Evolutionary conservation across 2,888 invertebrate species (phyloP).

Genomic region (Sphaerophoria rueppellii): DNA sequence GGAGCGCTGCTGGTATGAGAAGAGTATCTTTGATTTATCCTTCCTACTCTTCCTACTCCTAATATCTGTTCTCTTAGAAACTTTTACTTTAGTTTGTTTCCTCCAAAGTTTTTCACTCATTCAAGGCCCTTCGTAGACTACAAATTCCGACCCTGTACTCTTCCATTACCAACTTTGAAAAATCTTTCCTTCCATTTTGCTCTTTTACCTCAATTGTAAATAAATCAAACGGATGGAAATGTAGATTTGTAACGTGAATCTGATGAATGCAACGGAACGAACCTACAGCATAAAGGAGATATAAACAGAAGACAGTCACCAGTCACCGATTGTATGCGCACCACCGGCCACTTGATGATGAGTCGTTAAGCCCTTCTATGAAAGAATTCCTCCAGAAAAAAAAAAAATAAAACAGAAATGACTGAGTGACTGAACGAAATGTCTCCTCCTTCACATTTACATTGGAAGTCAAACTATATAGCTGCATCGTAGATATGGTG

Average conservation of each 20-base stretch:
- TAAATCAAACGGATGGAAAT: conserved; percentile 57
- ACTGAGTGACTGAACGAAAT: conserved; percentile 46
- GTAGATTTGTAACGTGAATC: conserved; percentile 38
- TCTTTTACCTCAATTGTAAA: conserved; percentile 63
- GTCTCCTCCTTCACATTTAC: conserved; percentile 23
- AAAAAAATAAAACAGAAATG: conserved; percentile 4
- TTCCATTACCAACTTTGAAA: background rate
- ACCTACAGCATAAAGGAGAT: conserved; percentile 26
- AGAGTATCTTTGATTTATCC: no score
- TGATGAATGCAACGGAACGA: conserved; percentile 29
- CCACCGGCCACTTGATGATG: conserved; percentile 48
- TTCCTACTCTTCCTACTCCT: background rate
- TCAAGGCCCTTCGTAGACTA: no score
- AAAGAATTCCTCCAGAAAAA: conserved; percentile 39
- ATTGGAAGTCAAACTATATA: background rate
- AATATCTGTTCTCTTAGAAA: background rate
- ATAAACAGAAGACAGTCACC: conserved; percentile 40
- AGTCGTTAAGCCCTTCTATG: conserved; percentile 27
- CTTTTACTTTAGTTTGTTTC: background rate
- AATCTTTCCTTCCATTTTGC: conserved; percentile 29
- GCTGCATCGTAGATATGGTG: background rate
- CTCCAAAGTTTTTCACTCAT: background rate
- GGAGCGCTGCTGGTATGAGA: conserved; percentile 13
- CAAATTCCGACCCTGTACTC: conserved; percentile 13
- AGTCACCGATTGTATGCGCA: conserved; percentile 39